These are phyloP conservation scores for Atrichornis clamosus DNA, from an alignment of 2,113 vertebrate genomes.

Conservation along the genomic window DNA sequence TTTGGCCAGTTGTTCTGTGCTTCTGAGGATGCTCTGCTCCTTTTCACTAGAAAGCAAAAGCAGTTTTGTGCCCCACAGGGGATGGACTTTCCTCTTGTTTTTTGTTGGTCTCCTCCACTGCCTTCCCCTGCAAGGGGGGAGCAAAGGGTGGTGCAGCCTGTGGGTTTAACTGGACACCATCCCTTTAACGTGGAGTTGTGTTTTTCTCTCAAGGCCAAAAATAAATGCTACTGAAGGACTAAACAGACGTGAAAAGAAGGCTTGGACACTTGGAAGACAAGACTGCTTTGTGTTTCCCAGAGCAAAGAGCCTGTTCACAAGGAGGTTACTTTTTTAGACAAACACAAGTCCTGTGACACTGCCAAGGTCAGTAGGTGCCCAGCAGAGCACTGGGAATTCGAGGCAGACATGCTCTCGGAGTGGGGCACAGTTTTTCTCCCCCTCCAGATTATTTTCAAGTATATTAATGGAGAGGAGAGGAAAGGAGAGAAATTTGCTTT, in stretches of 20 bases:
- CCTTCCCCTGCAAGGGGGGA: background rate
- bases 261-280: conserved; percentile 55
- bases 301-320: conserved; percentile 42
- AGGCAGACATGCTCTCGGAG: background rate
- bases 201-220: conserved; percentile 44
- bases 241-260: conserved; percentile 41
- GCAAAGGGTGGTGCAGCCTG: background rate
- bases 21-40: background rate
- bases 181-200: conserved; percentile 27
- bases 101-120: background rate
- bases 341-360: conserved; percentile 23
- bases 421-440: background rate
- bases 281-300: conserved; percentile 48
- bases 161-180: background rate
- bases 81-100: background rate
- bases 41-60: conserved; percentile 32
- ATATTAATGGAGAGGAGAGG: background rate
- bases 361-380: conserved; percentile 47
- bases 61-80: background rate
- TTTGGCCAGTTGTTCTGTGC: background rate
- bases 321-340: conserved; percentile 27
- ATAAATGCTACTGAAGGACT: conserved; percentile 34
- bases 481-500: background rate
- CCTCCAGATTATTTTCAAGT: background rate
- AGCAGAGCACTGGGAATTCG: background rate